Base-by-base conservation (phyloP, 2,797 vertebrate species). In the Karalla daura region DNA sequence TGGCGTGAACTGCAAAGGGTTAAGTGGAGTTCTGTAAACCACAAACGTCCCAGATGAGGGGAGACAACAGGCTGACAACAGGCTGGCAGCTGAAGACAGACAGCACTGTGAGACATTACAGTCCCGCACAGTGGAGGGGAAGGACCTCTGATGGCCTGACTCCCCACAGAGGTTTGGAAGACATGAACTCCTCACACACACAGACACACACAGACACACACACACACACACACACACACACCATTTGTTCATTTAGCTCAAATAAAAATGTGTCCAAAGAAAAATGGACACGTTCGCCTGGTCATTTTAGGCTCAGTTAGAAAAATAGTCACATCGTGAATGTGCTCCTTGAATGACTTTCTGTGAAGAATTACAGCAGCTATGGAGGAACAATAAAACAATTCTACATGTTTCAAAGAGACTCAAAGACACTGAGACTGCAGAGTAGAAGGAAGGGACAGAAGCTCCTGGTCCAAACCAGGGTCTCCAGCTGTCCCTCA, bases 301-400 rank as follows among this genome's bases (percentile, higher is more conserved):
- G 11, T 51, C 59, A 74, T 23, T 23, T 64, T 2, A 17, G n/a
- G 35, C 14, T 72, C 23, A 1, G 7, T 63, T 66, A 78, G 55
- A 82, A 87, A 84, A 80, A 71, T 52, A 69, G 35, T 70, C 28
- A 27, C 28, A 54, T 70, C 30, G 33, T 51, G 36, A 65, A 53
- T 9, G 4, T 63, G 32, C 40, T 44, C 43, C 2, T 70, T 44
- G n/a, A 24, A 4, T 55, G 20, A 39, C 33, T 52, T 64, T 73
- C 8, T 49, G 60, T 41, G n/a, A 67, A 62, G 14, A 61, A 28
- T 30, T 53, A 74, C 61, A 84, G 64, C 47, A 80, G 53, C 30
- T 28, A 27, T 7, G 7, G 47, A 61, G 36, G 61, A n/a, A 63
- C 36, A 33, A 58, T 40, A 55, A 59, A 60, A 72, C 52, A 63